A percentile compares a stretch with the other conserved stretches of the same genome.
Conservation (phyloP, 2,797 vertebrate genomes). For the Molossus molossus region DNA sequence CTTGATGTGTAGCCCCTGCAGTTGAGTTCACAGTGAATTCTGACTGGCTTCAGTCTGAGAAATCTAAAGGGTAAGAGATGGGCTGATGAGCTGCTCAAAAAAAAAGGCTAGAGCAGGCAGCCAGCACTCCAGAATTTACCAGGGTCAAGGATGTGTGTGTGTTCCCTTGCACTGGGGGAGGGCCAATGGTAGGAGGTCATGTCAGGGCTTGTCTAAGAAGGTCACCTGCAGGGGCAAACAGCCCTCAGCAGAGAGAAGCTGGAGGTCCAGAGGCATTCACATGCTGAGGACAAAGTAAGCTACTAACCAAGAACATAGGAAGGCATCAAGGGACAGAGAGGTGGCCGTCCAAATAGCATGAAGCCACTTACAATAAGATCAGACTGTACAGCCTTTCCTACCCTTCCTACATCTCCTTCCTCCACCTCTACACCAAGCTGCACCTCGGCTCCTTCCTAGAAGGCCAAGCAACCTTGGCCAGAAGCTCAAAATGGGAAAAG, state of each 20-base stretch:
- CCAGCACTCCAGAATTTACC: neutral
- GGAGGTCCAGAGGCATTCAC: neutral
- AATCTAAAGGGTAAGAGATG: constrained; percentile 3
- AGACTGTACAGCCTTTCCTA: neutral
- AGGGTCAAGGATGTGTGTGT: neutral
- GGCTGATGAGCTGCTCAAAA: constrained; percentile 3
- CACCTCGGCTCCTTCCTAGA: neutral
- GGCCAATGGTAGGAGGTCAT: neutral
- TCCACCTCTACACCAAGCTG: neutral
- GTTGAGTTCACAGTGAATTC: neutral
- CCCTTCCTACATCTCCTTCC: neutral
- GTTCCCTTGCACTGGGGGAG: neutral
- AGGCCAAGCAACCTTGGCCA: neutral
- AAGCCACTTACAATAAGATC: neutral
- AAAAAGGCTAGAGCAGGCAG: neutral
- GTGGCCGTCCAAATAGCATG: neutral
- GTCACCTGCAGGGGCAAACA: neutral
- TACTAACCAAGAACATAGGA: neutral
- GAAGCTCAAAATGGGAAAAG: neutral
- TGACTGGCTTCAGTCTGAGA: neutral
- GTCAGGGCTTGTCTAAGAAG: neutral
- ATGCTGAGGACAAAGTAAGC: neutral
- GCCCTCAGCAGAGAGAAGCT: neutral
- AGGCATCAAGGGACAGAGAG: neutral
- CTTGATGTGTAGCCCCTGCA: neutral